Conservation (phyloP, 2,888 invertebrate genomes). For the Drosophila maculinotata region DNA sequence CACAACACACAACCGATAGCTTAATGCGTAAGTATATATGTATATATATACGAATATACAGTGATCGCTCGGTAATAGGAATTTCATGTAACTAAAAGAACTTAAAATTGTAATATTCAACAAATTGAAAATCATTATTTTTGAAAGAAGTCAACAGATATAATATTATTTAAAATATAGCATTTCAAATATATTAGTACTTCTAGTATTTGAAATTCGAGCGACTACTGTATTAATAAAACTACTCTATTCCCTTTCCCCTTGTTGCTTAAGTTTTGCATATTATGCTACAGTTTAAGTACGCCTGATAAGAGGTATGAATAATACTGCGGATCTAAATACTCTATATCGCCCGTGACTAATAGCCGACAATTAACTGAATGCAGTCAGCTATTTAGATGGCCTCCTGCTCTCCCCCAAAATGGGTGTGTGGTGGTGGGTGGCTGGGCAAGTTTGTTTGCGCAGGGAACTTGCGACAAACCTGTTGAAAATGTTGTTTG, state of each 20-base stretch:
- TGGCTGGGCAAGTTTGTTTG: conserved; percentile 34
- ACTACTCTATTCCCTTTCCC: not conserved
- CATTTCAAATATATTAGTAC: too few species aligned
- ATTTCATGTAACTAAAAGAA: not conserved
- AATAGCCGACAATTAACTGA: conserved; percentile 39
- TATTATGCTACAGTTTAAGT: conserved; percentile 13
- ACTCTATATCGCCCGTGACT: conserved; percentile 35
- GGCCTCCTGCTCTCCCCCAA: conserved; percentile 23
- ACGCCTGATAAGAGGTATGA: conserved; percentile 48
- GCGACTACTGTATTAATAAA: too few species aligned
- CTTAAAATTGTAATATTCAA: too few species aligned
- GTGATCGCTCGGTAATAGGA: not conserved
- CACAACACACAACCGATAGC: conserved; percentile 10
- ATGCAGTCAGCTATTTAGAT: conserved; percentile 29
- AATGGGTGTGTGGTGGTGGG: conserved; percentile 12
- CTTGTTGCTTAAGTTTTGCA: conserved; percentile 27
- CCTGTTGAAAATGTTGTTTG: conserved; percentile 46
- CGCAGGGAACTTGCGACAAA: conserved; percentile 47
- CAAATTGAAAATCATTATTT: too few species aligned
- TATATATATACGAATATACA: not conserved
- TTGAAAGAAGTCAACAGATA: too few species aligned
- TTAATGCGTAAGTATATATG: conserved; percentile 51
- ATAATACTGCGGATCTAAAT: conserved; percentile 54
- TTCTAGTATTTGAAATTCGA: too few species aligned
- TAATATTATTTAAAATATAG: too few species aligned